Base-by-base conservation (phyloP, 1,140 invertebrate genomes). In the Camponotus floridanus region DNA sequence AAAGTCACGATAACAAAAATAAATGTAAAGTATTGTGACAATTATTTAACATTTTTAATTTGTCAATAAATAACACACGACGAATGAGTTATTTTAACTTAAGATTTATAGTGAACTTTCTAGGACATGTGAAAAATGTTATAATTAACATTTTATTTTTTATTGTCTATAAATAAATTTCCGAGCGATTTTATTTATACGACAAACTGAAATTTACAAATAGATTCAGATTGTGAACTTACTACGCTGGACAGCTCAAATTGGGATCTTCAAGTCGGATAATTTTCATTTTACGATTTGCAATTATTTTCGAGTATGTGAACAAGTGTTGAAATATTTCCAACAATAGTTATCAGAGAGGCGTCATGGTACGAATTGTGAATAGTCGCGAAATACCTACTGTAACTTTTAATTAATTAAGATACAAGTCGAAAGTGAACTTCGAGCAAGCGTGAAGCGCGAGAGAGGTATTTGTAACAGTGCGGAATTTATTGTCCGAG, bases 331-430 rank as follows among this genome's bases (percentile, higher is more conserved):
- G 33, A 59, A 71, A 61, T 61, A 61, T 39, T 45, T 33, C 79
- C 8, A 31, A 33, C 48, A 42, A n/a, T 8, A 21, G n/a, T 68
- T 13, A 21, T 57, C 18, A 31, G 36, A 51, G 45, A 70, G 62
- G 51, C 51, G 65, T 3, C 8, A 39, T 3, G n/a, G 15, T 26
- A 76, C 45, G 51, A 26, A 57, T 68, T 45, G 67, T 21, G 31
- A 57, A 59, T 39, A 81, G 51, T 81, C 48, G 51, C 39, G 55
- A 71, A 81, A 73, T 71, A 81, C 26, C 55, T 26, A 39, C 3
- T 59, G 36, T 59, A 81, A 81, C 79, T 81, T 81, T 81, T 81
- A 81, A 81, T 81, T 81, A 81, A 81, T 81, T 81, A 81, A 81
- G 79, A 81, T 51, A 81, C 70, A 71, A 81, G 79, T 81, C 79